Base-by-base conservation (phyloP, 2,888 invertebrate genomes). In the Melipona beecheii region DNA sequence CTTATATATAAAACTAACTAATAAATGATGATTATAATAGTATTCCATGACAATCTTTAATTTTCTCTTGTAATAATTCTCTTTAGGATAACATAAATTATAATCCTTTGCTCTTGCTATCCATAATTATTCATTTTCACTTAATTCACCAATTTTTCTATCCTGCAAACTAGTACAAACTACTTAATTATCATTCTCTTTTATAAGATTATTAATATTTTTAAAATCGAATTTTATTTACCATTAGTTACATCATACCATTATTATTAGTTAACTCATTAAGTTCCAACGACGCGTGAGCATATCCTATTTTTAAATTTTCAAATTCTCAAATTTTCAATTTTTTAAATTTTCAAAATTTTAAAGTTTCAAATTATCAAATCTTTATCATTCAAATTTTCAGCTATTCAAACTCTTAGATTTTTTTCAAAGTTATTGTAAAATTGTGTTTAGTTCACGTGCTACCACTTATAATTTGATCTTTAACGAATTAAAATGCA, bases 51-150 rank as follows among this genome's bases (percentile, higher is more conserved):
- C 19, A 36, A 70, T 17, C 13, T 5, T n/a, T 27, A 11, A 69
- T n/a, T 24, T 19, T 19, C 27, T 31, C 17, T 31, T 21, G 17
- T 65, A 77, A 77, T 81, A 27, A 62, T 50, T 66, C 50, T 49
- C 49, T 43, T 68, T 68, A 24, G 62, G 4, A n/a, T 66, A 66
- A 58, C 21, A 27, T 43, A 21, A 36, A 70, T 79, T 79, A 56
- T 6, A 66, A 66, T 21, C n/a, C 54, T 78, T 52, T 69, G 17
- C 36, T 49, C 24, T 71, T 9, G 17, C 50, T 76, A n/a, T 60
- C 49, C 54, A 43, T 58, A 50, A 52, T 50, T 66, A 54, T 36
- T 24, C 21, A 80, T 60, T 71, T 76, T 66, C 71, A 77, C 71
- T 19, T 36, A 24, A 21, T 24, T 31, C 31, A 17, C 13, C 6